Percentiles rank a stretch among this genome's conserved stretches.
Evolutionary conservation across 2,797 vertebrate species (phyloP).

Genomic region (Naso thynnoides): DNA sequence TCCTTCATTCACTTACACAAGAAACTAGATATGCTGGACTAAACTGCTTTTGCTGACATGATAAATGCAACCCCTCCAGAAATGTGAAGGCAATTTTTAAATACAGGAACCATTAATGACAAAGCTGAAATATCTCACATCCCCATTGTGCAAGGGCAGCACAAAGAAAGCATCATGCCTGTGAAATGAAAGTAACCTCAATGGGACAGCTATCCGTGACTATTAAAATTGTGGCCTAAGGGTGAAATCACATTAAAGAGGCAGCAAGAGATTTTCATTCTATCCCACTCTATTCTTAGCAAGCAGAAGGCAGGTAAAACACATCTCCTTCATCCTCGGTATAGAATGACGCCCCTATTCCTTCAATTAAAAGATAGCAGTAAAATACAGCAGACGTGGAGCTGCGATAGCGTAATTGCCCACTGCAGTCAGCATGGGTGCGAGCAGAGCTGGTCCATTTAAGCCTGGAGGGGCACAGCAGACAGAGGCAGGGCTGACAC

Average conservation of each 20-base stretch:
- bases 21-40: slow-evolving; percentile 19
- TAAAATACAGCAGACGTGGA: slow-evolving; percentile 63
- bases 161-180: slow-evolving; percentile 74
- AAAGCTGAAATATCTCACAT: slow-evolving; percentile 67
- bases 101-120: slow-evolving; percentile 76
- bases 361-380: slow-evolving; percentile 85
- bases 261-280: slow-evolving; percentile 71
- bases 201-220: slow-evolving; percentile 74
- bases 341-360: slow-evolving; percentile 66
- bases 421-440: slow-evolving; percentile 42
- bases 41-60: slow-evolving; percentile 37
- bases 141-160: slow-evolving; percentile 73
- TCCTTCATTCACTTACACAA: slow-evolving; percentile 6
- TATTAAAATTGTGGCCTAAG: slow-evolving; percentile 81
- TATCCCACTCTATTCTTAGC: slow-evolving; percentile 72
- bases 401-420: slow-evolving; percentile 73
- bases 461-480: slow-evolving; percentile 65
- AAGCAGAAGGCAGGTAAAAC: slow-evolving; percentile 75
- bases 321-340: slow-evolving; percentile 71
- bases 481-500: slow-evolving; percentile 48
- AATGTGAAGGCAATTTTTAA: slow-evolving; percentile 72
- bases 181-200: slow-evolving; percentile 79
- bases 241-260: slow-evolving; percentile 80
- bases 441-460: slow-evolving; percentile 47
- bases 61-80: slow-evolving; percentile 66